A percentile compares a stretch with the other conserved stretches of the same genome.
phyloP scores from a whole-genome alignment of 2,888 invertebrate species.

The Halictus quadricinctus region DNA sequence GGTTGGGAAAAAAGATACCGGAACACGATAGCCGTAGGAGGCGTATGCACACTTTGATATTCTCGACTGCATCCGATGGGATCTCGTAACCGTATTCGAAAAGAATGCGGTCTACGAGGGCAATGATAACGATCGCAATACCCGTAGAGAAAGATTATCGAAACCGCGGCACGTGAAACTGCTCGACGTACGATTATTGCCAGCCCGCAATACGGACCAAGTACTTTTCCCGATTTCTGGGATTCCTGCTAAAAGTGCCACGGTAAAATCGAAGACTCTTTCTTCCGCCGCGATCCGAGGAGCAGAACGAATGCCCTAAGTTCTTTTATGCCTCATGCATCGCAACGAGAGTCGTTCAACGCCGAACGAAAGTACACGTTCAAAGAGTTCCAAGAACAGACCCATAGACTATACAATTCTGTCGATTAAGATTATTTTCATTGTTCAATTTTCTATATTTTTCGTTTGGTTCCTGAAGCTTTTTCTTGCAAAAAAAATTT shows the following conservation, averaged over 20 bases:
- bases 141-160: constrained; percentile 55
- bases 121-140: constrained; percentile 56
- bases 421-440: not conserved
- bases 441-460: too few species aligned
- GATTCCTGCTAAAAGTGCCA: constrained; percentile 27
- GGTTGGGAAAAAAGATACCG: not conserved
- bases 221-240: constrained; percentile 39
- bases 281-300: not conserved
- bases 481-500: not conserved
- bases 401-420: not conserved
- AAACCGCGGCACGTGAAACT: constrained; percentile 34
- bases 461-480: not conserved
- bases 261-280: constrained; percentile 22
- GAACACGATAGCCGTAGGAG: not conserved
- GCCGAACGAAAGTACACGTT: not conserved
- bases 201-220: not conserved
- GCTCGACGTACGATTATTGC: constrained; percentile 52
- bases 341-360: not conserved
- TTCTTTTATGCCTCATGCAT: constrained; percentile 5
- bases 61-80: constrained; percentile 15
- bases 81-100: constrained; percentile 47
- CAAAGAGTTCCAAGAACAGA: not conserved
- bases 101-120: constrained; percentile 47
- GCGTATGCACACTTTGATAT: constrained; percentile 36
- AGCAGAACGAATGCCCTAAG: not conserved